A percentile compares a stretch with the other conserved stretches of the same genome.
Evolutionary conservation across 2,113 vertebrate species (phyloP).

Genomic region (Paralichthys olivaceus): DNA sequence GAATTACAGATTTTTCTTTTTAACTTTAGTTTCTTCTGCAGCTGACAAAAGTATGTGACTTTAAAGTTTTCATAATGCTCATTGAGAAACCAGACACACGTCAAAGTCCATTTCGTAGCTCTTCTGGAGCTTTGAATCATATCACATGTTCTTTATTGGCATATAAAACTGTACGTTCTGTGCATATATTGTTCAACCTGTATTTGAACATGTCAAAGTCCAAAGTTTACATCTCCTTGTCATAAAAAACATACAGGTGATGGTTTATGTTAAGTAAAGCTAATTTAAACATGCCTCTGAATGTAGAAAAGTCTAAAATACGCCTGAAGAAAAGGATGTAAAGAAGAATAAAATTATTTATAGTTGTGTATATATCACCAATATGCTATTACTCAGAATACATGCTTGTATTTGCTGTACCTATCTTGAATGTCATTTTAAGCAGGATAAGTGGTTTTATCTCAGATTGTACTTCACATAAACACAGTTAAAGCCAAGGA

Average conservation of each 20-base stretch:
- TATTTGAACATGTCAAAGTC: background rate
- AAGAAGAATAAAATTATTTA: too few relatives aligned
- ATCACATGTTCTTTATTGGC: background rate
- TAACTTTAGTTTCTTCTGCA: background rate
- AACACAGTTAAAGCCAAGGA: constrained; percentile 10
- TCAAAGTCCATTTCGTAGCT: background rate
- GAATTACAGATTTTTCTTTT: background rate
- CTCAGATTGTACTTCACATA: constrained; percentile 11
- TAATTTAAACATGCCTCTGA: too few relatives aligned
- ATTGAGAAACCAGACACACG: background rate
- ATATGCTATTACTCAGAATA: background rate
- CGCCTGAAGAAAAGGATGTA: too few relatives aligned
- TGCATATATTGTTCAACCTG: too few relatives aligned
- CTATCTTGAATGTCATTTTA: constrained; percentile 20
- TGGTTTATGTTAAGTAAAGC: too few relatives aligned
- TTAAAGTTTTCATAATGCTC: background rate
- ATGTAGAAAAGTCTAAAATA: too few relatives aligned
- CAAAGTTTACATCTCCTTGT: background rate
- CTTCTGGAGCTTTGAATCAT: background rate
- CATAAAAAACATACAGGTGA: background rate
- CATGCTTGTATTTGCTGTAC: background rate
- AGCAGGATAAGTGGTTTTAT: constrained; percentile 35
- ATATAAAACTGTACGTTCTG: background rate
- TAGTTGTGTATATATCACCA: background rate
- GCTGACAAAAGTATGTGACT: background rate